These are phyloP conservation scores for Pelusios castaneus DNA, from an alignment of 2,113 vertebrate genomes.

Conservation along the genomic window DNA sequence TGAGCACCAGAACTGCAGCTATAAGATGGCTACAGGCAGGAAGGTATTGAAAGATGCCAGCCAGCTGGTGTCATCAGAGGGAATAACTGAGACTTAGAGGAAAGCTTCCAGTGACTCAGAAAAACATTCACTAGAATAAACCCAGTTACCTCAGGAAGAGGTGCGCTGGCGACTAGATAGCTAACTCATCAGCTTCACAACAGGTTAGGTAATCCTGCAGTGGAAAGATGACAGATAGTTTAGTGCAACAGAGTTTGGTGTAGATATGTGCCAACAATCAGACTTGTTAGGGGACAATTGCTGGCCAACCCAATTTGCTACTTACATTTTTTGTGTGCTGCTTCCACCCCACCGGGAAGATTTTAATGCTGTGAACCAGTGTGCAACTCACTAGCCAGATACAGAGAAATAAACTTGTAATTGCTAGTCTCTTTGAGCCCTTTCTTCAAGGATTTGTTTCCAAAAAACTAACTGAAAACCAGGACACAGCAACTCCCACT, in stretches of 20 bases:
- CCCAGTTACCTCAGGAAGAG: not conserved
- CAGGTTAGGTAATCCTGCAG: not conserved
- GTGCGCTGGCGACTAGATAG: not conserved
- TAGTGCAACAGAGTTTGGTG: not conserved
- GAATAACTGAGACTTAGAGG: not conserved
- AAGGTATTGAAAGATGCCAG: not conserved
- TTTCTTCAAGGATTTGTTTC: not conserved
- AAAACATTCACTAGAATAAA: not conserved
- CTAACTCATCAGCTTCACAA: fast-evolving
- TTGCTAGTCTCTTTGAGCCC: not conserved
- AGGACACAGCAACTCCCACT: not conserved
- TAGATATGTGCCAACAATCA: not conserved
- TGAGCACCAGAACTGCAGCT: not conserved
- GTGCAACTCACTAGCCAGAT: not conserved
- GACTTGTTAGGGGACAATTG: not conserved
- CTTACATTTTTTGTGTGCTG: not conserved
- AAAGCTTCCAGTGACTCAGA: not conserved
- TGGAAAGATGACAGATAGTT: not conserved
- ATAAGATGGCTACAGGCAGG: not conserved
- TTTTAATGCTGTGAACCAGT: not conserved
- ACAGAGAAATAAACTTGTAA: not conserved
- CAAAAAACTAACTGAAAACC: not conserved
- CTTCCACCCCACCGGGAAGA: not conserved
- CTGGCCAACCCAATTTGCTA: not conserved
- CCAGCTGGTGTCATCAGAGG: not conserved